Conservation (phyloP, 2,888 invertebrate species). For the Cheilosia scutellata region DNA sequence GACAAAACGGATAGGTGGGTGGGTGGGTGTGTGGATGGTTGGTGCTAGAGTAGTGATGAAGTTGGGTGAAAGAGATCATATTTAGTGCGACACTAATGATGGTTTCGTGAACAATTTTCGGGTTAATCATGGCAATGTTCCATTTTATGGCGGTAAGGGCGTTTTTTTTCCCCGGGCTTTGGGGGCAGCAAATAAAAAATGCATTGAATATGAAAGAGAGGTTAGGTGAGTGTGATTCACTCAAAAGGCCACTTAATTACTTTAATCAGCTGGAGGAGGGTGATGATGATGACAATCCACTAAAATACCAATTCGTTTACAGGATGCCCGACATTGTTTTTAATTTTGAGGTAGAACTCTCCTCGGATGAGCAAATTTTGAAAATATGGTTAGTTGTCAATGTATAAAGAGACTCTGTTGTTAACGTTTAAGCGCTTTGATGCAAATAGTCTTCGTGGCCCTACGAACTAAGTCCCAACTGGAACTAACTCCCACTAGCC, state of each 20-base stretch:
- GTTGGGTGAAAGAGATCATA: slow-evolving; percentile 59
- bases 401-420: no score
- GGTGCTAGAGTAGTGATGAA: slow-evolving; percentile 40
- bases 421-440: no score
- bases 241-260: slow-evolving; percentile 9
- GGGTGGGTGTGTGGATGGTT: background rate
- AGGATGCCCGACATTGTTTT: no score
- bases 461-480: no score
- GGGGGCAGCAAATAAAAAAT: slow-evolving; percentile 45
- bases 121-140: slow-evolving; percentile 70
- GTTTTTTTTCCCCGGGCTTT: background rate
- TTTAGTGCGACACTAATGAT: slow-evolving; percentile 70
- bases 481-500: no score
- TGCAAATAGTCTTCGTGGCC: no score
- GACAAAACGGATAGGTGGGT: slow-evolving; percentile 36
- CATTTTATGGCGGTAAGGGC: slow-evolving; percentile 44
- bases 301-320: no score
- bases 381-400: no score
- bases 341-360: no score
- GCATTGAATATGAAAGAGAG: slow-evolving; percentile 29
- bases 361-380: no score
- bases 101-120: slow-evolving; percentile 71
- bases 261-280: background rate
- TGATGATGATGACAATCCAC: no score
- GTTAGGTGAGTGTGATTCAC: background rate